Percentiles rank a stretch among this genome's conserved stretches.
Conservation (phyloP, 1,140 invertebrate species). For the Drosophila dunni region DNA sequence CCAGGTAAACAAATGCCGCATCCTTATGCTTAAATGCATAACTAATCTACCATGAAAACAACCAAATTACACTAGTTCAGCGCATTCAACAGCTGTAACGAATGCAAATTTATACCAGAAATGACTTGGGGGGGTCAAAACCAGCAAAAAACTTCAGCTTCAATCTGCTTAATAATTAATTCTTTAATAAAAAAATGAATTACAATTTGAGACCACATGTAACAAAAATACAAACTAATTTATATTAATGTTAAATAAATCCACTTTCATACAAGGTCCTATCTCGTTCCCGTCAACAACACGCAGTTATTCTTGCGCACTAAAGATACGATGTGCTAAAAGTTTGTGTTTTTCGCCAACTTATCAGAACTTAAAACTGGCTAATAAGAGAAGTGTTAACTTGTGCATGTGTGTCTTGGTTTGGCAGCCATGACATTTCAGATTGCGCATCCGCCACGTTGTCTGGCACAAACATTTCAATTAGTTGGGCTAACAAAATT, state of each 20-base stretch:
- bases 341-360: no score
- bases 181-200: no score
- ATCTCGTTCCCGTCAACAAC: no score
- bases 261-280: no score
- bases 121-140: background rate
- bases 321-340: no score
- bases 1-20: conserved; percentile 8
- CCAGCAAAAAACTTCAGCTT: no score
- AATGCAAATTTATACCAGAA: background rate
- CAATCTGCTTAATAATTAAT: no score
- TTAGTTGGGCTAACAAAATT: conserved; percentile 64
- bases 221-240: no score
- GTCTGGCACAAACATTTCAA: conserved; percentile 69
- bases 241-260: no score
- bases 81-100: background rate
- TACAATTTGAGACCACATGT: no score
- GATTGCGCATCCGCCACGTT: conserved; percentile 53
- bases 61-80: conserved; percentile 10
- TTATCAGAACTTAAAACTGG: background rate
- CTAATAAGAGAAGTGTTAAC: conserved; percentile 9
- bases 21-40: conserved; percentile 15
- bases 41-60: conserved; percentile 18
- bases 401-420: conserved; percentile 6
- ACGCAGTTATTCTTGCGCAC: no score
- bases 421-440: conserved; percentile 50